phyloP scores from a whole-genome alignment of 2,797 vertebrate species.

The Tympanoctomys barrerae region DNA sequence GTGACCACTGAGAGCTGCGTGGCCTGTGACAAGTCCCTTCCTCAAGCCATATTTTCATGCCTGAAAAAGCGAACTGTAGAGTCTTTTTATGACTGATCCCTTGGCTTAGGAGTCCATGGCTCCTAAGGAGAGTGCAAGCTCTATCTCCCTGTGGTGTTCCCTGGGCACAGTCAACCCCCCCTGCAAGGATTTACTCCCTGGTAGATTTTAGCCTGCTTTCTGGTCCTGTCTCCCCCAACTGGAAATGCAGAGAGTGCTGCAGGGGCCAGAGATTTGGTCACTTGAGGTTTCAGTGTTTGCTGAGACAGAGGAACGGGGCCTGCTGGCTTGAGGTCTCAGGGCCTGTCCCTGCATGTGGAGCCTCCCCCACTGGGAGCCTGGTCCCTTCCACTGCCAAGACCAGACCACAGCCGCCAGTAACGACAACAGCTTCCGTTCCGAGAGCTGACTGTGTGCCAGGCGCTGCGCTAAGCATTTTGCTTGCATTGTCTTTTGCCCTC shows the following conservation, averaged over 20 bases:
- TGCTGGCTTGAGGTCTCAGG: neutral
- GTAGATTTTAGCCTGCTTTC: neutral
- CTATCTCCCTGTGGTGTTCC: neutral
- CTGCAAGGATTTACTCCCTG: neutral
- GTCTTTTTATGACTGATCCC: neutral
- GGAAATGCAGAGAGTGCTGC: constrained; percentile 19
- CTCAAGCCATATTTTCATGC: neutral
- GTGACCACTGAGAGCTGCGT: neutral
- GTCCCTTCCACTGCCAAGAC: constrained; percentile 49
- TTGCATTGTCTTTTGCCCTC: neutral
- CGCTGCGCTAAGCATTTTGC: constrained; percentile 69
- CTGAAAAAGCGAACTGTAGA: neutral
- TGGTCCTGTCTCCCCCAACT: neutral
- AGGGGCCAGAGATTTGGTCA: neutral
- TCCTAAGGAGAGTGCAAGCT: neutral
- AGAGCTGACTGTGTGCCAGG: constrained; percentile 47
- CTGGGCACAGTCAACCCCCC: neutral
- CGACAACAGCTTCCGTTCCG: constrained; percentile 34
- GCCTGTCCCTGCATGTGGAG: constrained; percentile 42
- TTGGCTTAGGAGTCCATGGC: neutral
- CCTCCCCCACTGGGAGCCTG: neutral
- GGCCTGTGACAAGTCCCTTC: neutral
- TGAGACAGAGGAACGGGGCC: neutral
- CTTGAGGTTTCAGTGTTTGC: constrained; percentile 67
- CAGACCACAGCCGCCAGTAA: constrained; percentile 41